phyloP scores from a whole-genome alignment of 1,140 invertebrate species.

The Idris sp. region DNA sequence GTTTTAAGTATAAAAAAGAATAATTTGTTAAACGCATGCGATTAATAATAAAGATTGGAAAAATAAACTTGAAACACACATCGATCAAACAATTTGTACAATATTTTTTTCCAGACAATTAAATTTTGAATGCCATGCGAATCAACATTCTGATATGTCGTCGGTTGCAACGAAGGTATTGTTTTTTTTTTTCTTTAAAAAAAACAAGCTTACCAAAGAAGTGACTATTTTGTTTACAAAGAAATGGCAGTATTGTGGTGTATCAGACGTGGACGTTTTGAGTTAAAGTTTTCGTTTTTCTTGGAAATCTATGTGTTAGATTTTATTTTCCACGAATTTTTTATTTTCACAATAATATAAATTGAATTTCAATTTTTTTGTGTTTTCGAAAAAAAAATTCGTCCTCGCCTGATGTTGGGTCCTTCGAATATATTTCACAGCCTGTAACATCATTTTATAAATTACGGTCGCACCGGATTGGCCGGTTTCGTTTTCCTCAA shows the following conservation, averaged over 20 bases:
- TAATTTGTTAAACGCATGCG: too few species aligned
- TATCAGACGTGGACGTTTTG: slow-evolving; percentile 34
- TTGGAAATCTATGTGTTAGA: too few species aligned
- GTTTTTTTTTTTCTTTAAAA: too few species aligned
- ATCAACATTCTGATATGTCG: slow-evolving; percentile 50
- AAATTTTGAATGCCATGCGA: slow-evolving; percentile 47
- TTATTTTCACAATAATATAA: too few species aligned
- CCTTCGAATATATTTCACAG: slow-evolving; percentile 66
- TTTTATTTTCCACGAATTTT: too few species aligned
- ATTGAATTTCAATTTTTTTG: too few species aligned
- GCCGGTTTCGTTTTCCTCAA: slow-evolving; percentile 33
- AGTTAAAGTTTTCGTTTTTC: too few species aligned
- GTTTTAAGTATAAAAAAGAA: too few species aligned
- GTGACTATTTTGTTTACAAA: slow-evolving; percentile 62
- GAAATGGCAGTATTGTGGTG: slow-evolving; percentile 63
- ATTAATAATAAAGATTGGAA: too few species aligned
- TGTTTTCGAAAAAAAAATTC: too few species aligned
- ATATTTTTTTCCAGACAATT: slow-evolving; percentile 14
- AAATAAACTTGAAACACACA: slow-evolving; percentile 48
- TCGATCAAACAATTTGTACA: slow-evolving; percentile 26
- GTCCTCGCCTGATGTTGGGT: slow-evolving; percentile 48
- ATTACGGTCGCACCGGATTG: slow-evolving; percentile 33
- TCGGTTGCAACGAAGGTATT: slow-evolving; percentile 46
- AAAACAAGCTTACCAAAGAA: slow-evolving; percentile 50
- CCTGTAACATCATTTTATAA: slow-evolving; percentile 63